Evolutionary conservation across 2,888 invertebrate genomes (phyloP), one percentile per base, ranked within the genome.

Genomic region (Tenthredo mesomela): DNA sequence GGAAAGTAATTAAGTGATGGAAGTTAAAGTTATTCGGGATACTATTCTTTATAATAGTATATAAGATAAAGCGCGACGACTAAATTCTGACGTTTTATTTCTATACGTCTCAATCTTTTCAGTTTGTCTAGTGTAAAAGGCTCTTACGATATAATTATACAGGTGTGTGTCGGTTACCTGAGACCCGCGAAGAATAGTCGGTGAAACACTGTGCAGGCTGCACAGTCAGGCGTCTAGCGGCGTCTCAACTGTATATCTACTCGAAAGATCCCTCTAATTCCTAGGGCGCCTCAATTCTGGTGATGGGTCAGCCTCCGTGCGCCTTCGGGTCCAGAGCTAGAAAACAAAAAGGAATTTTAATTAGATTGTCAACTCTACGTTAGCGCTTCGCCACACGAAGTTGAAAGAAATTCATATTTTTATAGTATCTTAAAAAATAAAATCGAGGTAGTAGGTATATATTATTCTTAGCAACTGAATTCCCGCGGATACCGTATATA

Each of bases 341-440:
- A 73, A 71, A 86, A 80, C 33, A 65, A 78, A 71, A 82, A 85
- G 86, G 87, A 87, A 87, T 87, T 86, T 87, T 87, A 87, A 87
- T 87, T 85, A 86, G 85, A 83, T 67, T 83, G 84, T 84, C 84
- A 84, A 80, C 82, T 61, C 65, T 40, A 54, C 47, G 77, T 77
- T 77, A 50, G 21, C 54, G 33, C 77, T 77, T 77, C 43, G 40
- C 61, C 25, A 3, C 15, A 37, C n/a, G n/a, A 80, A 61, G 80
- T 21, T 43, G 4, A 37, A 40, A 50, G 21, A 43, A 50, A 77
- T 54, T 77, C 77, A 54, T 77, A 77, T 77, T 77, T 77, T 77
- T 33, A 21, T 33, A 50, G 2, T 29, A 29, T 54, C 54, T 21
- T 43, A 21, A 73, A n/a, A n/a, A n/a, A n/a, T n/a, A n/a, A n/a